Base-by-base conservation (phyloP, 2,113 vertebrate genomes). In the Dasyurus viverrinus region DNA sequence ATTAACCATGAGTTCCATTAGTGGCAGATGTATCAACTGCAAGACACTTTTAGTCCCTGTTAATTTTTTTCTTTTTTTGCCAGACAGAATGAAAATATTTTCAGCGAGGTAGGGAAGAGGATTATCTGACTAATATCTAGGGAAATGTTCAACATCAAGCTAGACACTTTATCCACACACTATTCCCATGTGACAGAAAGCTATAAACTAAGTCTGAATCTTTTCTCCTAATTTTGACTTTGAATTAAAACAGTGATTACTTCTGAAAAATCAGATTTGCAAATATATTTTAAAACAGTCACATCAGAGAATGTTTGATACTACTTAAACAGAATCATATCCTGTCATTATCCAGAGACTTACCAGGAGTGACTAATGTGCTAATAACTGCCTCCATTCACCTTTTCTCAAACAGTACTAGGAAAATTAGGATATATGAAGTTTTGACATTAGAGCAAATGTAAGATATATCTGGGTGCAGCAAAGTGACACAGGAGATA, bases 11-110 rank as follows among this genome's bases (percentile, higher is more conserved):
- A 94, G 68, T 96, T 91, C 93, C 89, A 96, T 95, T 97, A 95
- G 68, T 55, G 55, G 54, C 54, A 92, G 47, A 95, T 91, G 92
- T 97, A 96, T 96, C 97, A 97, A 48, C 92, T 93, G 90, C 57
- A 90, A 91, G 95, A 90, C 91, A 94, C 92, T 91, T 3, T 96
- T 95, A 97, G 95, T 95, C 97, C 92, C 91, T 96, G 95, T 95
- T 97, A 96, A 94, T 92, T 94, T 91, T 95, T 97, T 97, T 96
- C 95, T 95, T 92, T 93, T 97, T 97, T 96, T 97, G 96, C 97
- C 97, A 98, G 91, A 97, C 94, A 95, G 96, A 97, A 95, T 98
- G 96, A 98, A 98, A 98, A 98, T 97, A 98, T 97, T 97, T 97
- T 97, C 97, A 97, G 94, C 96, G 91, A 97, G 94, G 95, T 89